A percentile compares a stretch with the other conserved stretches of the same genome.
These are phyloP conservation scores for Poecilobothrus nobilitatus DNA, from an alignment of 2,888 invertebrate genomes.

Conservation along the genomic window DNA sequence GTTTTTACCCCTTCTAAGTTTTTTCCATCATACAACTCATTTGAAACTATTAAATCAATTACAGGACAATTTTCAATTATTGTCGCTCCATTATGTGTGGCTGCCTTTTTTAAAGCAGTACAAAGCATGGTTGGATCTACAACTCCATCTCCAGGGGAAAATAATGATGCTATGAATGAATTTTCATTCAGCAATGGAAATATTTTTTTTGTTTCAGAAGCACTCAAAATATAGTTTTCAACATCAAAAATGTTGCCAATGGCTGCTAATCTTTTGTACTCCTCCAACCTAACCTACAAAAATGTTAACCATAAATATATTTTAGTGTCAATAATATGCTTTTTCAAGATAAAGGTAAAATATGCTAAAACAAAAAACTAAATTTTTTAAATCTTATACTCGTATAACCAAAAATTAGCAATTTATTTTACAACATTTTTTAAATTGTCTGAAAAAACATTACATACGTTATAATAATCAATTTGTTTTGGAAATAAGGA, in stretches of 20 bases:
- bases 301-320: no score
- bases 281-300: constrained; percentile 63
- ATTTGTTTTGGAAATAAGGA: no score
- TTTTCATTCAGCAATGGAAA: constrained; percentile 70
- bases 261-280: constrained; percentile 72
- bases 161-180: constrained; percentile 66
- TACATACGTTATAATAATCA: no score
- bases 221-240: constrained; percentile 62
- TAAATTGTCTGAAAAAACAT: no score
- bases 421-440: no score
- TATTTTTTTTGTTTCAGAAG: constrained; percentile 64
- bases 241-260: constrained; percentile 71
- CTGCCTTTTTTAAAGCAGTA: constrained; percentile 62
- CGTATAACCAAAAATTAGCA: no score
- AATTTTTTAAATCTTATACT: no score
- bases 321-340: no score
- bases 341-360: no score
- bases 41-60: constrained; percentile 58
- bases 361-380: no score
- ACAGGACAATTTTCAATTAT: constrained; percentile 70
- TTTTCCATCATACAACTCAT: constrained; percentile 44
- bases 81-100: constrained; percentile 61
- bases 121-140: constrained; percentile 79
- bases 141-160: constrained; percentile 71
- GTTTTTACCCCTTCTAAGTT: constrained; percentile 72